Conservation (phyloP, 1,140 invertebrate genomes). For the Sycobia sp. region DNA sequence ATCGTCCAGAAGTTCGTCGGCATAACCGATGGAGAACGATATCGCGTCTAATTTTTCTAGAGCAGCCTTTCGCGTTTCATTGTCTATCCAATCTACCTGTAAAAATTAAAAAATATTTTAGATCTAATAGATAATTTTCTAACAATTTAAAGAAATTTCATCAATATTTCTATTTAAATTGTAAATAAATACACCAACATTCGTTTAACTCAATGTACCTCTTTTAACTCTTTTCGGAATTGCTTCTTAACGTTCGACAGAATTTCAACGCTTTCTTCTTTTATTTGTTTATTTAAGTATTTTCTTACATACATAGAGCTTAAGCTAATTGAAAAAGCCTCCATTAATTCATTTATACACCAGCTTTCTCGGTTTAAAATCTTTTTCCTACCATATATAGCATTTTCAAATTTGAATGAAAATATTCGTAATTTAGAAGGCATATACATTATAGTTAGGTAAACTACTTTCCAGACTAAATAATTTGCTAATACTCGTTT, state of each 20-base stretch:
- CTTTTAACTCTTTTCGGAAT: not conserved
- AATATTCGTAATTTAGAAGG: not conserved
- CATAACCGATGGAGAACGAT: slow-evolving; percentile 64
- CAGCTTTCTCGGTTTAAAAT: not conserved
- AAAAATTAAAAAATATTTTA: not conserved
- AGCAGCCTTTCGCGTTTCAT: slow-evolving; percentile 65
- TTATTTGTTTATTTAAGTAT: slow-evolving; percentile 3
- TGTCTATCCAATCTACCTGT: slow-evolving; percentile 73
- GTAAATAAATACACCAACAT: not conserved
- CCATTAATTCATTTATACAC: slow-evolving; percentile 21
- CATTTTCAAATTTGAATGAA: not conserved
- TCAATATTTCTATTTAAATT: not conserved
- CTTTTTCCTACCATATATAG: not conserved
- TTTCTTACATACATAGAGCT: slow-evolving; percentile 9
- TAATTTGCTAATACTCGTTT: slow-evolving; percentile 11
- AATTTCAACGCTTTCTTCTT: not conserved
- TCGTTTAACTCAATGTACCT: not conserved
- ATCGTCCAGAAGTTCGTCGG: slow-evolving; percentile 66
- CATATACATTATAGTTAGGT: not conserved
- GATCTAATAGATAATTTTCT: not conserved
- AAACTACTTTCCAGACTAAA: not conserved
- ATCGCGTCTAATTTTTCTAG: slow-evolving; percentile 65
- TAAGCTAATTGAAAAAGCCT: not conserved
- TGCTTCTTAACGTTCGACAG: not conserved
- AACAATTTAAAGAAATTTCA: too few relatives aligned